phyloP scores from a whole-genome alignment of 2,888 invertebrate species.

The Unio pictorum region DNA sequence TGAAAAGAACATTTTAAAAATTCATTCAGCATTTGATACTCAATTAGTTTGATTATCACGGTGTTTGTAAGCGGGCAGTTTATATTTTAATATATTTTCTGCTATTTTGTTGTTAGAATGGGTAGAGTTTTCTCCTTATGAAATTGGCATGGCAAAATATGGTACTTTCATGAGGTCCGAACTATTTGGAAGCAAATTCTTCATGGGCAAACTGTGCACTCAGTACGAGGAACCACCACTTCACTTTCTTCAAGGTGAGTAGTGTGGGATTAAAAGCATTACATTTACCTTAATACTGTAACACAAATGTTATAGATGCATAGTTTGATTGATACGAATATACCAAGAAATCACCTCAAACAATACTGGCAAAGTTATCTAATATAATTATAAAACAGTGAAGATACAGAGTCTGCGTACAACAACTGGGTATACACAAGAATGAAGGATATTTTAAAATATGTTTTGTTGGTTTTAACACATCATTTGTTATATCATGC shows the following conservation, averaged over 20 bases:
- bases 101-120: constrained; percentile 66
- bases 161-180: constrained; percentile 72
- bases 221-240: constrained; percentile 71
- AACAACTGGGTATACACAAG: too few relatives aligned
- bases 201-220: constrained; percentile 68
- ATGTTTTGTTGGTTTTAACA: too few relatives aligned
- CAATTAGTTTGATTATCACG: background rate
- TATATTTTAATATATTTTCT: background rate
- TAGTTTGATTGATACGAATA: too few relatives aligned
- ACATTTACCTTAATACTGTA: too few relatives aligned
- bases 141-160: constrained; percentile 73
- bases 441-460: too few relatives aligned
- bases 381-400: too few relatives aligned
- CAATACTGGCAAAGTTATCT: too few relatives aligned
- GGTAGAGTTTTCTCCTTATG: constrained; percentile 73
- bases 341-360: too few relatives aligned
- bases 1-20: background rate
- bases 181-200: constrained; percentile 71
- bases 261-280: too few relatives aligned
- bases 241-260: constrained; percentile 71
- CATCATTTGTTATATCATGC: too few relatives aligned
- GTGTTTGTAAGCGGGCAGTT: background rate
- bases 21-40: background rate
- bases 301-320: too few relatives aligned
- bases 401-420: too few relatives aligned